Base-by-base conservation (phyloP, 2,797 vertebrate species). In the Triplophysa yarkandensis region DNA sequence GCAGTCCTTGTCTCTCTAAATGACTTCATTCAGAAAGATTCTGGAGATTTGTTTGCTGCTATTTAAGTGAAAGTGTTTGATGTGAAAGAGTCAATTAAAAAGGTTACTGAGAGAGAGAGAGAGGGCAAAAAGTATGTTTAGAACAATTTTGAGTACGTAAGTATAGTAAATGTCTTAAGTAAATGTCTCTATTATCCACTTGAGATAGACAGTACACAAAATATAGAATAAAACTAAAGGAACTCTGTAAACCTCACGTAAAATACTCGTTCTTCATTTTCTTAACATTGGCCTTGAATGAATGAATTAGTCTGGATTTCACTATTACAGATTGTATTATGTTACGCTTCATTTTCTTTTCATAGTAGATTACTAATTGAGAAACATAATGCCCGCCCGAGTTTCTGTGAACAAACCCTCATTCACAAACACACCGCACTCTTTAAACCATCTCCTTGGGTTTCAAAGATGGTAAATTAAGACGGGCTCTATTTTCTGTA, bases 401-500 rank as follows among this genome's bases (percentile, higher is more conserved):
- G 41, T n/a, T 43, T 41, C 44, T 55, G 8, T 55, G 44, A 75
- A 74, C 71, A 82, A 74, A 46, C 55, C 32, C 43, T 61, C 63
- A 64, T 60, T 79, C 28, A 70, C 19, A 61, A 52, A n/a, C 55
- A 66, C 60, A 34, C 36, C 3, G 64, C 11, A 55, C 46, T 41
- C 36, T 39, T 23, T 61, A 39, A 30, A 43, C 55, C 62, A 19
- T 43, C 48, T 65, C 66, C 43, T 64, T 23, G 48, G 21, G 36
- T 78, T 28, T 65, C 68, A 43, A 57, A 80, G 71, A 80, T 43
- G 77, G 52, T 66, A 58, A 77, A 71, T 69, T 41, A 77, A 78
- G 70, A 71, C 41, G 71, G 64, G 50, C 70, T 64, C 60, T 62
- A 50, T 67, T 75, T 77, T 74, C 50, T 67, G 68, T 62, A 70